Conservation (phyloP, 2,113 vertebrate species). For the Xenus cinereus region DNA sequence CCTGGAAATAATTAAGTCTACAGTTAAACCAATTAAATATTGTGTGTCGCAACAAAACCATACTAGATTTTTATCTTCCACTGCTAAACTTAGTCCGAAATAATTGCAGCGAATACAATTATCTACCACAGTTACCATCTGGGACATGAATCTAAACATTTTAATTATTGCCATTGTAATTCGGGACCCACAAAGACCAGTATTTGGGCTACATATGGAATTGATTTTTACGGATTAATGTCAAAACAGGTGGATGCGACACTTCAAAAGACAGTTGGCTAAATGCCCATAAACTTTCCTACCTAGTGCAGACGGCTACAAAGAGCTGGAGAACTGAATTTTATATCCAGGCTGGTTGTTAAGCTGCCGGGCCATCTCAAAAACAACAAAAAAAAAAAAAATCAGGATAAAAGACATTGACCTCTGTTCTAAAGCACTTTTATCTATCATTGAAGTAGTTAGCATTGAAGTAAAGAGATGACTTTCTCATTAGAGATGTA, state of each 20-base stretch:
- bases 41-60: background rate
- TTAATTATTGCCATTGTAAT: slow-evolving; percentile 54
- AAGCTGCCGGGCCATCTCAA: background rate
- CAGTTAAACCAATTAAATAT: background rate
- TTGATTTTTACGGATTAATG: background rate
- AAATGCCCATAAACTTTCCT: background rate
- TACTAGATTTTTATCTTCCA: background rate
- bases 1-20: background rate
- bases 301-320: background rate
- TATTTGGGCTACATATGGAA: slow-evolving; percentile 21
- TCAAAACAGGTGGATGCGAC: slow-evolving; percentile 15
- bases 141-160: slow-evolving; percentile 44
- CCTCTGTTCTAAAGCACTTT: slow-evolving; percentile 20
- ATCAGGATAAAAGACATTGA: background rate
- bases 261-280: slow-evolving; percentile 1
- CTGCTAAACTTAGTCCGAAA: slow-evolving; percentile 33
- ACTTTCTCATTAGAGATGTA: slow-evolving; percentile 23
- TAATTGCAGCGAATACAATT: slow-evolving; percentile 49
- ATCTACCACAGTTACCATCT: slow-evolving; percentile 48
- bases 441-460: slow-evolving; percentile 14
- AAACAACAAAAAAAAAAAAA: background rate
- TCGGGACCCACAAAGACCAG: background rate
- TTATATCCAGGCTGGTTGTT: background rate
- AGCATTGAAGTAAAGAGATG: background rate
- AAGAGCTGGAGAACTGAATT: background rate